Conservation (phyloP, 2,888 invertebrate species). For the Erebia ligea region DNA sequence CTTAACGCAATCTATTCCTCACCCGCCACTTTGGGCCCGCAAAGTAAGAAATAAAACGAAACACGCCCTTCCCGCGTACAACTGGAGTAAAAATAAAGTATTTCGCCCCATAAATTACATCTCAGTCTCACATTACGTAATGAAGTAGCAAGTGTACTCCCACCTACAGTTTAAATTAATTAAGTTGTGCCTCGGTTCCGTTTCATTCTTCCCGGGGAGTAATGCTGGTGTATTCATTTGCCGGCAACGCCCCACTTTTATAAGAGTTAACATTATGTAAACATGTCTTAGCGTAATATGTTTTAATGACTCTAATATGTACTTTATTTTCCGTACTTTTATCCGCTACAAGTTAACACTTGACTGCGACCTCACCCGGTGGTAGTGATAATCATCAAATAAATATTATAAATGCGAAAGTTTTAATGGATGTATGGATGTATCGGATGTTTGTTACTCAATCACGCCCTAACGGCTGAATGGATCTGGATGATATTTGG, state of each 20-base stretch:
- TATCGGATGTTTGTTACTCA: too few species aligned
- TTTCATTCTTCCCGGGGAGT: conserved; percentile 35
- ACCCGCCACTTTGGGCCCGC: not conserved
- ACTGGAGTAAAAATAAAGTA: conserved; percentile 12
- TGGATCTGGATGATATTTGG: too few species aligned
- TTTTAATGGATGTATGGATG: too few species aligned
- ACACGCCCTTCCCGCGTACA: conserved; percentile 5
- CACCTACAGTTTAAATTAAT: conserved; percentile 43
- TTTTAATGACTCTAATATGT: conserved; percentile 3
- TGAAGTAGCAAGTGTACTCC: conserved; percentile 25
- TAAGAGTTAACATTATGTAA: conserved; percentile 11
- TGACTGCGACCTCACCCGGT: too few species aligned
- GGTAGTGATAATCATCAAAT: too few species aligned
- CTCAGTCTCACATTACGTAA: conserved; percentile 22
- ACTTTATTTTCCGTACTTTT: not conserved
- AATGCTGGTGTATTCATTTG: conserved; percentile 32
- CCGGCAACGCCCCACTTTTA: conserved; percentile 31
- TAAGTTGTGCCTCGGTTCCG: conserved; percentile 36
- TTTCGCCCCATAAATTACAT: conserved; percentile 13
- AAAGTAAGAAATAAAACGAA: conserved; percentile 16
- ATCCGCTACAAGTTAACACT: too few species aligned
- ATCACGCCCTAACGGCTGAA: too few species aligned
- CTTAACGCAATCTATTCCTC: conserved; percentile 12
- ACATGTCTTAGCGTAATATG: not conserved
- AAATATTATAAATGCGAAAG: too few species aligned